Conservation (phyloP, 1,140 invertebrate genomes). For the Eufriesea mexicana region DNA sequence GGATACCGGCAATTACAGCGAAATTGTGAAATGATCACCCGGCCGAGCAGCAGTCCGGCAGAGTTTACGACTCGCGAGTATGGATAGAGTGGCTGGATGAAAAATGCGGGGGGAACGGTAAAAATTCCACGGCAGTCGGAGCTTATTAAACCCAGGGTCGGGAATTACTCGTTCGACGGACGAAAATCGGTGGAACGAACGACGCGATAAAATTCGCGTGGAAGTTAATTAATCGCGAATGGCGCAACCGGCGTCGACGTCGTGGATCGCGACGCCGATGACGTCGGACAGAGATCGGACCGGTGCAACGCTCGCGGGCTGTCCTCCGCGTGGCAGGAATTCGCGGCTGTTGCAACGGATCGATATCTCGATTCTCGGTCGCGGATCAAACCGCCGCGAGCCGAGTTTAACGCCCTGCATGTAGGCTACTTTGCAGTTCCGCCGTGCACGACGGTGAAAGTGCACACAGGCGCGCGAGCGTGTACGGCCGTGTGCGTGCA, state of each 20-base stretch:
- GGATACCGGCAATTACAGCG: background rate
- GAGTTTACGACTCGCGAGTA: no score
- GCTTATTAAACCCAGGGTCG: no score
- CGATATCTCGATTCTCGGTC: conserved; percentile 68
- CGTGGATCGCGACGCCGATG: conserved; percentile 30
- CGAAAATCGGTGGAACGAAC: background rate
- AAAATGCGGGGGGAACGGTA: background rate
- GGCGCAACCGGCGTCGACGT: no score
- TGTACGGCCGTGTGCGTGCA: conserved; percentile 11
- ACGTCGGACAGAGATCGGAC: no score
- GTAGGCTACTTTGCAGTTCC: conserved; percentile 68
- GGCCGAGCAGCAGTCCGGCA: no score
- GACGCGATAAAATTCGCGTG: conserved; percentile 4
- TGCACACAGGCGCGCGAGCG: conserved; percentile 57
- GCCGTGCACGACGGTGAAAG: conserved; percentile 69
- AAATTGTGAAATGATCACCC: background rate
- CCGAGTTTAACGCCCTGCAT: conserved; percentile 66
- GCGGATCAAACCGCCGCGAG: conserved; percentile 56
- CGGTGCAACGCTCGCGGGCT: background rate
- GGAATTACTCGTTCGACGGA: no score
- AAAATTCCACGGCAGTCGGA: background rate
- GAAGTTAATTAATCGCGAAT: background rate
- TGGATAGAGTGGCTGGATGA: background rate
- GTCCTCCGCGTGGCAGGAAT: conserved; percentile 39
- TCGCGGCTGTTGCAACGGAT: conserved; percentile 62